These are phyloP conservation scores for Nansenia antarctica DNA, from an alignment of 2,113 vertebrate genomes.

Conservation along the genomic window DNA sequence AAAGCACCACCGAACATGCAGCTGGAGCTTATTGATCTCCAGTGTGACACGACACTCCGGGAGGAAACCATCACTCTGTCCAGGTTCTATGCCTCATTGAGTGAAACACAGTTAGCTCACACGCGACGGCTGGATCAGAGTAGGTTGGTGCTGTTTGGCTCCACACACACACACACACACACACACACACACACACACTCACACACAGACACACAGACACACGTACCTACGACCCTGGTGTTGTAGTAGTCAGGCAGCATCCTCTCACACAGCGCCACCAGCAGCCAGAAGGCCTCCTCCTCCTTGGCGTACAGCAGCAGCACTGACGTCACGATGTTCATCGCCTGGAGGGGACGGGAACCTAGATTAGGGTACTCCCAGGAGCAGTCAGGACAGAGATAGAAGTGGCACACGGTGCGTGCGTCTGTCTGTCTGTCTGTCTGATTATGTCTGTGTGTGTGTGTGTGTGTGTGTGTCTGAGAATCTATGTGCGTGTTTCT, in stretches of 20 bases:
- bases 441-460: neutral
- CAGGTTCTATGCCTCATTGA: no score
- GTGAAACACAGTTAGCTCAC: no score
- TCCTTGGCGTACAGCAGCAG: constrained; percentile 96
- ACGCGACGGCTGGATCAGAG: no score
- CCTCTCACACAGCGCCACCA: constrained; percentile 95
- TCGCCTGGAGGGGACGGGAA: constrained; percentile 77
- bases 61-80: no score
- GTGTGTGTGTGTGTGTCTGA: neutral
- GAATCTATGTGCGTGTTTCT: constrained; percentile 97
- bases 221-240: constrained; percentile 95
- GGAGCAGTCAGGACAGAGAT: neutral
- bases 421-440: neutral
- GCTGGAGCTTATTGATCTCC: no score
- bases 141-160: no score
- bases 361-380: neutral
- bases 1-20: no score
- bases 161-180: no score
- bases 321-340: constrained; percentile 98
- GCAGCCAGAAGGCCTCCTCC: constrained; percentile 97
- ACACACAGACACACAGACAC: neutral
- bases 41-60: no score
- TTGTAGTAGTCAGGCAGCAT: constrained; percentile 99
- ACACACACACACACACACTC: neutral
- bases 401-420: neutral